A percentile compares a stretch with the other conserved stretches of the same genome.
Conservation (phyloP, 2,888 invertebrate genomes). For the Onchidella celtica region DNA sequence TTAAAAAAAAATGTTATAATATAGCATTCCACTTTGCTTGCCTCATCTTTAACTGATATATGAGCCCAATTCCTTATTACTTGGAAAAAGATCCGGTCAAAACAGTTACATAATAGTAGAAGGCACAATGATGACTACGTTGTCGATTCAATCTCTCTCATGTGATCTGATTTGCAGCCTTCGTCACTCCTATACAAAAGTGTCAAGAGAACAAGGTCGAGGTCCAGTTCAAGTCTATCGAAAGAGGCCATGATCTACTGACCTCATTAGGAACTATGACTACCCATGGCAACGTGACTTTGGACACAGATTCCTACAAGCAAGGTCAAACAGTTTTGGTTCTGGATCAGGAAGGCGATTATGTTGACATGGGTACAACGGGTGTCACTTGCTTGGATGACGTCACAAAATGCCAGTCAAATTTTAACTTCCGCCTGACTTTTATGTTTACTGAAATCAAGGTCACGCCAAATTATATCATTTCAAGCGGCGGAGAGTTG, state of each 20-base stretch:
- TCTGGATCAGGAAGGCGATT: conserved; percentile 58
- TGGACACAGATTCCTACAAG: conserved; percentile 1
- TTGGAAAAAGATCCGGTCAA: too few relatives aligned
- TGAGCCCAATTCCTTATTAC: too few relatives aligned
- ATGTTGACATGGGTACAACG: conserved; percentile 60
- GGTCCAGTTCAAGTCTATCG: conserved; percentile 21
- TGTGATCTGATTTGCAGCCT: background rate
- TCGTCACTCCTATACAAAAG: background rate
- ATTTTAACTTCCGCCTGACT: conserved; percentile 63
- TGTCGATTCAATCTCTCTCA: too few relatives aligned
- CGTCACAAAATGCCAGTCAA: conserved; percentile 58
- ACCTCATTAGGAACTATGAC: conserved; percentile 33
- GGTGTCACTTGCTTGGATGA: conserved; percentile 64
- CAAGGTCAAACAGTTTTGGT: conserved; percentile 53
- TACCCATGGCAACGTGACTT: conserved; percentile 20
- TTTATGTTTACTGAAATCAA: conserved; percentile 58
- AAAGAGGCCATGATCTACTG: conserved; percentile 30
- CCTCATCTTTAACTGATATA: too few relatives aligned
- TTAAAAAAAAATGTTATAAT: too few relatives aligned
- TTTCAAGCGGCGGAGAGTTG: conserved; percentile 66
- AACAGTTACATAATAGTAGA: too few relatives aligned
- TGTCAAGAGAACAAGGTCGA: conserved; percentile 6
- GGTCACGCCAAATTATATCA: conserved; percentile 60
- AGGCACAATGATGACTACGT: too few relatives aligned
- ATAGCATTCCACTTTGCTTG: too few relatives aligned